Conservation (phyloP, 1,140 invertebrate species). For the Nasonia giraulti region DNA sequence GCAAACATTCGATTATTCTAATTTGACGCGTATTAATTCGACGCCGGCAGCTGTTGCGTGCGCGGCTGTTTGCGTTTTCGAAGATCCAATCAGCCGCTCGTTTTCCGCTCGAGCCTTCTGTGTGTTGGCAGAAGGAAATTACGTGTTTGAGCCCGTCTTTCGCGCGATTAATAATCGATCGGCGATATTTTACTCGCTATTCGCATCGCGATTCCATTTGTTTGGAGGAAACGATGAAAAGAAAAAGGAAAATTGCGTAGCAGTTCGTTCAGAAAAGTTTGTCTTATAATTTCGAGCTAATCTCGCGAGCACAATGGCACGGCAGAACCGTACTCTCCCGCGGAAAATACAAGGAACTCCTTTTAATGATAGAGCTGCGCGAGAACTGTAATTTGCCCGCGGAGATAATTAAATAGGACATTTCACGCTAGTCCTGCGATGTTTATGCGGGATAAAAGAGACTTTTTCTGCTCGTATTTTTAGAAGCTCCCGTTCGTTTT, state of each 20-base stretch:
- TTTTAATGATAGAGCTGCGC: conserved; percentile 14
- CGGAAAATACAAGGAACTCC: conserved; percentile 30
- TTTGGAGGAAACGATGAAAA: background rate
- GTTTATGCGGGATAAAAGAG: conserved; percentile 28
- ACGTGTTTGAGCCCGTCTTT: no score
- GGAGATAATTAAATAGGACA: conserved; percentile 42
- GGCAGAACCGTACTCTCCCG: background rate
- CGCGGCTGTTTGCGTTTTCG: conserved; percentile 29
- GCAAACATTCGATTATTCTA: conserved; percentile 61
- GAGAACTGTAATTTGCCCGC: conserved; percentile 34
- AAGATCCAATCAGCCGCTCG: conserved; percentile 36
- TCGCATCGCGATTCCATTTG: no score
- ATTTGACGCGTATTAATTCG: conserved; percentile 43
- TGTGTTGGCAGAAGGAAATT: background rate
- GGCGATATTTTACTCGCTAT: no score
- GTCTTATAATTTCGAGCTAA: conserved; percentile 21
- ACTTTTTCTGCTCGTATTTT: background rate
- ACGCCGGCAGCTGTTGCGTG: background rate
- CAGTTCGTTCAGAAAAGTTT: background rate
- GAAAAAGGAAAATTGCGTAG: background rate
- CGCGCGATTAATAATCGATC: no score
- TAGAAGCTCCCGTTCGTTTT: no score
- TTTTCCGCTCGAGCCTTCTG: background rate
- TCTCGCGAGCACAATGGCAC: background rate
- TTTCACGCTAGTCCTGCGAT: conserved; percentile 6